A percentile compares a stretch with the other conserved stretches of the same genome.
Conservation (phyloP, 2,888 invertebrate species). For the Augiades crinisus region DNA sequence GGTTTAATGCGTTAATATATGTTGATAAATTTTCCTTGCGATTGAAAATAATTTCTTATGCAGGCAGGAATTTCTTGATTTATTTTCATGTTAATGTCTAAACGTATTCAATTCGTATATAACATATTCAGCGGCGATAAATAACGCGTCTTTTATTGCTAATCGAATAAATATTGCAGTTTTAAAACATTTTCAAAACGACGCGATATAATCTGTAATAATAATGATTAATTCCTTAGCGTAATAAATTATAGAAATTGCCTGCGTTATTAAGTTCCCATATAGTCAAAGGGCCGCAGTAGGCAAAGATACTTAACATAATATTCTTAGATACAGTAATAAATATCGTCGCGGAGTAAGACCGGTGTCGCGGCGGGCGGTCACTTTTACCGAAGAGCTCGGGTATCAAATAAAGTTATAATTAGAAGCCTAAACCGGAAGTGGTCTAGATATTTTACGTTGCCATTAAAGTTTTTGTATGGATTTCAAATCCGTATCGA, state of each 20-base stretch:
- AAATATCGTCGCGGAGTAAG: slow-evolving; percentile 4
- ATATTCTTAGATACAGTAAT: slow-evolving; percentile 10
- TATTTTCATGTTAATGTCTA: too few relatives aligned
- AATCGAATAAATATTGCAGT: neutral
- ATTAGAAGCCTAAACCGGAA: neutral
- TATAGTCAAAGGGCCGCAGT: slow-evolving; percentile 24
- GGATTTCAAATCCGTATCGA: neutral
- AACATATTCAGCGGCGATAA: too few relatives aligned
- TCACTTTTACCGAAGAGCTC: slow-evolving; percentile 23
- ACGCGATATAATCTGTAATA: slow-evolving; percentile 22
- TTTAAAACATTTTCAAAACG: slow-evolving; percentile 9
- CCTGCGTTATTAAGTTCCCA: slow-evolving; percentile 30
- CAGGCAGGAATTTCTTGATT: too few relatives aligned
- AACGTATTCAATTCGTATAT: too few relatives aligned
- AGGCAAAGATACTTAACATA: slow-evolving; percentile 2
- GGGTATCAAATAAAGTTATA: neutral
- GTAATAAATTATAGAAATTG: slow-evolving; percentile 35
- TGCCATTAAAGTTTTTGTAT: too few relatives aligned
- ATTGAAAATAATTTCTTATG: too few relatives aligned
- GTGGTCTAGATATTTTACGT: neutral
- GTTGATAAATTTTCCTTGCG: too few relatives aligned
- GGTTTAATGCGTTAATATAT: too few relatives aligned
- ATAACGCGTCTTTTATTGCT: too few relatives aligned
- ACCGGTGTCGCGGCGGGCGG: slow-evolving; percentile 19
- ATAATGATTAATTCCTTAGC: slow-evolving; percentile 33